These are phyloP conservation scores for Albula goreensis DNA, from an alignment of 2,113 vertebrate species.

Conservation along the genomic window DNA sequence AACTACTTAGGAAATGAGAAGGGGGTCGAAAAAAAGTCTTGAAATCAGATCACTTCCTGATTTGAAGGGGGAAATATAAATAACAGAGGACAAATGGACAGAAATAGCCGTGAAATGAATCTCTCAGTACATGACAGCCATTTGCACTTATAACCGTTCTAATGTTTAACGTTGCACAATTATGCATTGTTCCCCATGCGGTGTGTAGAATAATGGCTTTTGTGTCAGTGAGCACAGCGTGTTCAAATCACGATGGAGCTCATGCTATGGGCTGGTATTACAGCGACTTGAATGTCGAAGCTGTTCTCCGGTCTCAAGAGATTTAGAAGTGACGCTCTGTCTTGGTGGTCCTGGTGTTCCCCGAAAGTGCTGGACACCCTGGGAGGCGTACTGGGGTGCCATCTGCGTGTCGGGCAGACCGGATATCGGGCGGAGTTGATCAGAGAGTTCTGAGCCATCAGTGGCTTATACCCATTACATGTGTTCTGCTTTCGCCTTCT, in stretches of 20 bases:
- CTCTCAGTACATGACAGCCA: neutral
- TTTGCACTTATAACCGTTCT: constrained; percentile 12
- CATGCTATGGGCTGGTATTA: neutral
- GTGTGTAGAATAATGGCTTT: constrained; percentile 16
- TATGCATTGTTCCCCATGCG: constrained; percentile 15
- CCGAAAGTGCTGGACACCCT: neutral
- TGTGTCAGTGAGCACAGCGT: constrained; percentile 1
- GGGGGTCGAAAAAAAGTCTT: neutral
- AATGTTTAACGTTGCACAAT: constrained; percentile 13
- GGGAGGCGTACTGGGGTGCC: neutral
- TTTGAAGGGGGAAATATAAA: neutral
- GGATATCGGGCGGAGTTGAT: neutral
- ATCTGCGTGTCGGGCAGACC: neutral
- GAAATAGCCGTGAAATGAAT: constrained; percentile 18
- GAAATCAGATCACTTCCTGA: constrained; percentile 16
- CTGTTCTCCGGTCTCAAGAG: neutral
- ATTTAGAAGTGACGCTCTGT: neutral
- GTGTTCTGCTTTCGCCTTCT: constrained; percentile 14
- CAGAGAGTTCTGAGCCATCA: neutral
- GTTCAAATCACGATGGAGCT: neutral
- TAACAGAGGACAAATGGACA: constrained; percentile 10
- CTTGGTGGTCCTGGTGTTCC: neutral
- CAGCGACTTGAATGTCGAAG: neutral
- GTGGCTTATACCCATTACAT: constrained; percentile 13
- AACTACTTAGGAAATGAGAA: neutral